Percentiles rank a stretch among this genome's conserved stretches.
Evolutionary conservation across 1,140 invertebrate genomes (phyloP).

Genomic region (Leucophenga varia): DNA sequence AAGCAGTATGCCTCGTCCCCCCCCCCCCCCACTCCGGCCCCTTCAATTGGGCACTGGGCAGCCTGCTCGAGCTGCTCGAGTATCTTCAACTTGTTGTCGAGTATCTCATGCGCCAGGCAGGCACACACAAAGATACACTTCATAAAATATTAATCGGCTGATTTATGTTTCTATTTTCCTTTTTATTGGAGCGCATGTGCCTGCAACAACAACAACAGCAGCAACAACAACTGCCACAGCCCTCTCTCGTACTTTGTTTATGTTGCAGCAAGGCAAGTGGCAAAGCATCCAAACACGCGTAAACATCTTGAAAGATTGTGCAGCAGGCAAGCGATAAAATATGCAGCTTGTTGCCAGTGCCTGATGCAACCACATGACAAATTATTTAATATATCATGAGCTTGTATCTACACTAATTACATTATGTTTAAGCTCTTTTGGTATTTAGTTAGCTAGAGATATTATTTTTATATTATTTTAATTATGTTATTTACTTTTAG

Average conservation of each 20-base stretch:
- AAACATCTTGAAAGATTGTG: constrained; percentile 18
- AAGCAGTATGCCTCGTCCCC: constrained; percentile 2
- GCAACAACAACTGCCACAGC: constrained; percentile 5
- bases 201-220: no score
- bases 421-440: neutral
- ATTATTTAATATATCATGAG: constrained; percentile 17
- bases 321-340: neutral
- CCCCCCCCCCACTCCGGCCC: neutral
- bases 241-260: constrained; percentile 19
- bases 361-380: neutral
- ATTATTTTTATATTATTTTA: no score
- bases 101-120: constrained; percentile 16
- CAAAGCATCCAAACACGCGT: constrained; percentile 23
- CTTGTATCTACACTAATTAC: neutral
- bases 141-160: constrained; percentile 53
- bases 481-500: no score
- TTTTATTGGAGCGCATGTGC: constrained; percentile 38
- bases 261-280: constrained; percentile 20
- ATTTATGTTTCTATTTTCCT: constrained; percentile 50
- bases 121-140: constrained; percentile 39
- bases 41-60: constrained; percentile 19
- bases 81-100: constrained; percentile 12
- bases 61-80: constrained; percentile 11
- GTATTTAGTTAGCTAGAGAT: no score
- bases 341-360: neutral